Base-by-base conservation (phyloP, 2,113 vertebrate genomes). In the Leucopternis melanops region DNA sequence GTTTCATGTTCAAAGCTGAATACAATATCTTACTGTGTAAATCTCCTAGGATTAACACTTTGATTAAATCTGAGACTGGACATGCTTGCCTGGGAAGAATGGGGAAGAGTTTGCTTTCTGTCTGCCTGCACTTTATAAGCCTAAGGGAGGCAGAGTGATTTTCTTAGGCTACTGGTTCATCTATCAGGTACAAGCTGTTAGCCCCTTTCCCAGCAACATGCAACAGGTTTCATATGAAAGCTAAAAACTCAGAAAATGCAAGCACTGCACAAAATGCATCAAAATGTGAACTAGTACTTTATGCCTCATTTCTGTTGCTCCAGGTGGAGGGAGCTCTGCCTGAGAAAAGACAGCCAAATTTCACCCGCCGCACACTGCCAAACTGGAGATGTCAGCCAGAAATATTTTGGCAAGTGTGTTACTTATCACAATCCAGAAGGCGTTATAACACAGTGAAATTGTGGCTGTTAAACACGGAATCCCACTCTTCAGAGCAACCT, bases 11-110 rank as follows among this genome's bases (percentile, higher is more conserved):
- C 92, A 97, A 97, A 91, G 86, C 81, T 42, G 91, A 96, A 92
- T 95, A 96, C 97, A 96, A 86, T 95, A 97, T 97, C 94, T 92
- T 86, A 95, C 86, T 96, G 94, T 96, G 96, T 95, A 97, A 97
- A 94, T 97, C 92, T 96, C 90, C 62, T 47, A 95, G 97, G 96
- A 96, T 97, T 97, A 97, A 94, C 94, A 96, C 95, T 94, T 92
- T 79, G 95, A 96, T 97, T 97, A 96, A 97, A 96, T 95, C 74
- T 93, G 82, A 97, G 86, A 62, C 93, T 93, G 79, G 90, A 91
- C 72, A 66, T 69, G 42, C 86, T 93, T 91, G 80, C 21, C 67
- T 3, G 4, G 59, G 66, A 93, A 94, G 77, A 96, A 90, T 69
- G 87, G 54, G 70, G 88, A 95, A 92, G 94, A 82, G 49, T 94